A percentile compares a stretch with the other conserved stretches of the same genome.
These are phyloP conservation scores for Hermetia illucens DNA, from an alignment of 1,140 invertebrate genomes.

Conservation along the genomic window DNA sequence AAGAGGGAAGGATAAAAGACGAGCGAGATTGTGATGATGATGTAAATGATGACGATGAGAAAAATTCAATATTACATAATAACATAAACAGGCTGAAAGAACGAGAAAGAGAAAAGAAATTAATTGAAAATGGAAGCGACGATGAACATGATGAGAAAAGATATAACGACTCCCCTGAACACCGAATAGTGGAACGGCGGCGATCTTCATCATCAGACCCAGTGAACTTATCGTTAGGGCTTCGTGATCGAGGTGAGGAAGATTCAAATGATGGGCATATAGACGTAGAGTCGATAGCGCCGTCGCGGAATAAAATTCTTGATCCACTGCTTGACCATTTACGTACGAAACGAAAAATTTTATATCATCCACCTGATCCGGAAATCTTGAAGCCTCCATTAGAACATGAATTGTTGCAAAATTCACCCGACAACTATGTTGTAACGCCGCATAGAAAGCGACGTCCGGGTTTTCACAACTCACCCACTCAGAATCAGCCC, in stretches of 20 bases:
- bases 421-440: slow-evolving; percentile 57
- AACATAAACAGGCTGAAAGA: slow-evolving; percentile 24
- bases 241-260: slow-evolving; percentile 31
- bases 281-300: slow-evolving; percentile 32
- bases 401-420: slow-evolving; percentile 47
- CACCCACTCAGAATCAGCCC: slow-evolving; percentile 68
- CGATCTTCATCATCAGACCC: slow-evolving; percentile 40
- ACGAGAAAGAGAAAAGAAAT: slow-evolving; percentile 27
- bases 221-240: slow-evolving; percentile 55
- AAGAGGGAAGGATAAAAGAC: slow-evolving; percentile 38
- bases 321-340: slow-evolving; percentile 13
- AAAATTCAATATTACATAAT: slow-evolving; percentile 30
- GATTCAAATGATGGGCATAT: slow-evolving; percentile 30
- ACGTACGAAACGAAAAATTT: slow-evolving; percentile 46
- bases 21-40: slow-evolving; percentile 39
- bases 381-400: slow-evolving; percentile 43
- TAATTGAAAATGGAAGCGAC: not conserved
- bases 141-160: not conserved
- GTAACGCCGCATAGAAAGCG: slow-evolving; percentile 71
- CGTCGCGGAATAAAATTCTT: not conserved
- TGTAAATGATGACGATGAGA: slow-evolving; percentile 36
- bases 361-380: slow-evolving; percentile 45
- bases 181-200: slow-evolving; percentile 8
- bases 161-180: not conserved
- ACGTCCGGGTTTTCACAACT: slow-evolving; percentile 69